These are phyloP conservation scores for Troides aeacus DNA, from an alignment of 2,888 invertebrate genomes.

Conservation along the genomic window DNA sequence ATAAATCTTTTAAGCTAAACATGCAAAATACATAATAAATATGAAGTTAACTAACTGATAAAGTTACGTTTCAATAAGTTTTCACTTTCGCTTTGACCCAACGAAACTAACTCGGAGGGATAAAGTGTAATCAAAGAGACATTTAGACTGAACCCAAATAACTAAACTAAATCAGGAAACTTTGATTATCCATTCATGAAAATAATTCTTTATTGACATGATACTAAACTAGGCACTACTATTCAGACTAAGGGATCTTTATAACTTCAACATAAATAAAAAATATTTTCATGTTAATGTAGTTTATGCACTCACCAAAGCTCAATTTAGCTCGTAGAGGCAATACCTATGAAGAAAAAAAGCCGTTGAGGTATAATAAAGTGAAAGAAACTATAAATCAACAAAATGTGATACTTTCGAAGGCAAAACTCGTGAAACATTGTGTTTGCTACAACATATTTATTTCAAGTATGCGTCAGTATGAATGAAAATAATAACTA, in stretches of 20 bases:
- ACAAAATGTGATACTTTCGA: conserved; percentile 26
- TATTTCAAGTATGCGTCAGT: neutral
- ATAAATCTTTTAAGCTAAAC: neutral
- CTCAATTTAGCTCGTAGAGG: neutral
- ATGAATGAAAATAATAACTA: neutral
- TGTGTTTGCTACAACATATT: neutral
- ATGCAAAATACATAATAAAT: neutral
- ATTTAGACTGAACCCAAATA: conserved; percentile 2
- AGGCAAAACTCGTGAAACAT: conserved; percentile 24
- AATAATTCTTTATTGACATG: neutral
- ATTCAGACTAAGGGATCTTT: too few relatives aligned
- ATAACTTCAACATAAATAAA: too few relatives aligned
- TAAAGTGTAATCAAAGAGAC: conserved; percentile 9
- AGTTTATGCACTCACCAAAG: neutral
- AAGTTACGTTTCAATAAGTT: conserved; percentile 4
- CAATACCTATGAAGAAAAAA: conserved; percentile 30
- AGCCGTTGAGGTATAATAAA: conserved; percentile 44
- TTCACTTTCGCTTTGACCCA: neutral
- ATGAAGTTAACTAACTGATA: neutral
- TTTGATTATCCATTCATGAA: conserved; percentile 22
- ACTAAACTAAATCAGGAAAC: conserved; percentile 8
- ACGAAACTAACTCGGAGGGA: conserved; percentile 15
- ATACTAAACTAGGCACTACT: too few relatives aligned
- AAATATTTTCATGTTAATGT: neutral
- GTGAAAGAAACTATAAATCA: conserved; percentile 43